Percentiles rank a stretch among this genome's conserved stretches.
Evolutionary conservation across 1,140 invertebrate genomes (phyloP).

Genomic region (Venturia canescens): DNA sequence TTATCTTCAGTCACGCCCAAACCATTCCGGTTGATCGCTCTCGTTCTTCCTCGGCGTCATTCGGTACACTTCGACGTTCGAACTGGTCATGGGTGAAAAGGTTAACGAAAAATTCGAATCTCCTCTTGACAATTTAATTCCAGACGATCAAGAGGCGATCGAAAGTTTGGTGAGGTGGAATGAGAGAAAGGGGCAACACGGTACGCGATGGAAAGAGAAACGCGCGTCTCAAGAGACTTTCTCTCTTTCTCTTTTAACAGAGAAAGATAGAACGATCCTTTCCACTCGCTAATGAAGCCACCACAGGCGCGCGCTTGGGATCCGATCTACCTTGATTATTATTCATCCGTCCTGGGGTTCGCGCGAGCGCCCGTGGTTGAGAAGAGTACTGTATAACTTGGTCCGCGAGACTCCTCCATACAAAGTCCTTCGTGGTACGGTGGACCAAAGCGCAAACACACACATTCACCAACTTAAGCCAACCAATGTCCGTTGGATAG

Average conservation of each 20-base stretch:
- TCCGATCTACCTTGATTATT: conserved; percentile 64
- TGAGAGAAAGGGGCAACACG: background rate
- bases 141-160: conserved; percentile 27
- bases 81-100: conserved; percentile 2
- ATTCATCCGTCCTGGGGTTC: conserved; percentile 50
- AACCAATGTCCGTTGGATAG: background rate
- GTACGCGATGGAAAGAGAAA: conserved; percentile 15
- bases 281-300: conserved; percentile 55
- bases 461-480: background rate
- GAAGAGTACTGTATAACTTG: conserved; percentile 30
- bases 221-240: conserved; percentile 8
- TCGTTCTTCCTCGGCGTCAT: background rate
- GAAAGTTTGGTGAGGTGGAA: conserved; percentile 19
- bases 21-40: conserved; percentile 5
- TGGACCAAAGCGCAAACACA: background rate
- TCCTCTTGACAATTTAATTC: conserved; percentile 27
- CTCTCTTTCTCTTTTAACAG: conserved; percentile 4
- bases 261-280: conserved; percentile 17
- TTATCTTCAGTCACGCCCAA: background rate
- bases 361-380: conserved; percentile 1
- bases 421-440: conserved; percentile 16
- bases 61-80: background rate
- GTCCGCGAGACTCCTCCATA: conserved; percentile 25
- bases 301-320: conserved; percentile 37
- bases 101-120: conserved; percentile 29